Percentiles rank a stretch among this genome's conserved stretches.
These are phyloP conservation scores for Xiphophorus maculatus DNA, from an alignment of 2,113 vertebrate species.

Conservation along the genomic window DNA sequence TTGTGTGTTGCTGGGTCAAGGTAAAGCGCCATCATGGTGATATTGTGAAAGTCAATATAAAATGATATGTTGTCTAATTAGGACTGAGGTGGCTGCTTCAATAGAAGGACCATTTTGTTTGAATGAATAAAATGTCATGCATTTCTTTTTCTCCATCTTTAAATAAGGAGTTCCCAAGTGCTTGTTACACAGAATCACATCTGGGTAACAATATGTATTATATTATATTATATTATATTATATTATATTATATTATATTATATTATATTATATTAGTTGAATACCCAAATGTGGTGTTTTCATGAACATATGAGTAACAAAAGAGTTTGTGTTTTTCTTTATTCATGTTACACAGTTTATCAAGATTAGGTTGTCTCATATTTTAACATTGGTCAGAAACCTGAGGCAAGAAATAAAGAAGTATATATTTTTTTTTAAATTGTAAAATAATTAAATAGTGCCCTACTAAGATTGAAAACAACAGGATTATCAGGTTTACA, in stretches of 20 bases:
- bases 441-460: too few species aligned
- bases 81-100: slow-evolving; percentile 59
- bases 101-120: slow-evolving; percentile 62
- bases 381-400: too few species aligned
- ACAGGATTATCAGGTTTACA: too few species aligned
- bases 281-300: not conserved
- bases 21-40: slow-evolving; percentile 31
- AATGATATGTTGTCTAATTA: slow-evolving; percentile 72
- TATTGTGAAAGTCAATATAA: slow-evolving; percentile 61
- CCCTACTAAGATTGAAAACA: too few species aligned
- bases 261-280: not conserved
- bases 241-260: too few species aligned
- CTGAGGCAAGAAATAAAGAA: too few species aligned
- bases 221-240: not conserved
- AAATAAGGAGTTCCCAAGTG: slow-evolving; percentile 13
- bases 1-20: slow-evolving; percentile 14
- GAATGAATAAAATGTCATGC: slow-evolving; percentile 44
- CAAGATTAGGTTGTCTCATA: too few species aligned
- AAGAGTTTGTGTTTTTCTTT: too few species aligned
- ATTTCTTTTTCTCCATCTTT: slow-evolving; percentile 26
- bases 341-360: too few species aligned
- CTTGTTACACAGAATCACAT: slow-evolving; percentile 23
- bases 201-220: not conserved
- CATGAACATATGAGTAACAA: too few species aligned
- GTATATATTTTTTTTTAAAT: too few species aligned